phyloP scores from a whole-genome alignment of 2,113 vertebrate species.

The Paradoxurus hermaphroditus region DNA sequence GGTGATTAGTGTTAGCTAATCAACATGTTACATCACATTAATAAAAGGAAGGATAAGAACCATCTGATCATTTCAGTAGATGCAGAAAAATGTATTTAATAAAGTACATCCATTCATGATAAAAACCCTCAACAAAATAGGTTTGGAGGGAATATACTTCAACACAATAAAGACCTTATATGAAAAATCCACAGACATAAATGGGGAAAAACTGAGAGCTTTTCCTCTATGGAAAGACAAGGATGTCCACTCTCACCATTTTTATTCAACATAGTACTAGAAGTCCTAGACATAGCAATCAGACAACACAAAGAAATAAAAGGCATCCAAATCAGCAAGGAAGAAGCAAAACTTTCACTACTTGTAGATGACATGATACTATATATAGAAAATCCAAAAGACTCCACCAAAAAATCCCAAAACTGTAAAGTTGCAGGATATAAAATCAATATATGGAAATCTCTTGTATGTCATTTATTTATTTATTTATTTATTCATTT shows the following conservation, averaged over 20 bases:
- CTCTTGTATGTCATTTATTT: not conserved
- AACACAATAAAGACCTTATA: not conserved
- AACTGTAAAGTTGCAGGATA: not conserved
- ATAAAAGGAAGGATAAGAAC: not conserved
- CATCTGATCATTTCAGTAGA: not conserved
- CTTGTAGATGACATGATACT: not conserved
- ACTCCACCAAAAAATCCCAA: not conserved
- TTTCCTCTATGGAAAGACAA: not conserved
- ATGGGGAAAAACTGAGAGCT: not conserved
- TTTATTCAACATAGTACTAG: not conserved
- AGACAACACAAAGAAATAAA: not conserved
- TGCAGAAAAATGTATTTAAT: not conserved
- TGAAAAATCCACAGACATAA: not conserved
- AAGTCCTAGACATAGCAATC: not conserved
- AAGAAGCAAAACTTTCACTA: not conserved
- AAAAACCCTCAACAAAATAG: not conserved
- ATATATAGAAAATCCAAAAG: not conserved
- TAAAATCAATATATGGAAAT: not conserved
- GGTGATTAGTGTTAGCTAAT: not conserved
- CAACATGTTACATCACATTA: not conserved
- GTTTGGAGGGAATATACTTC: not conserved
- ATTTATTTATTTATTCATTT: too few relatives aligned
- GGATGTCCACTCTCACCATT: not conserved
- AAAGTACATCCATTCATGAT: not conserved
- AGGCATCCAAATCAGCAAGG: not conserved